Conservation (phyloP, 2,797 vertebrate species). For the Micropoecilia bifurca region DNA sequence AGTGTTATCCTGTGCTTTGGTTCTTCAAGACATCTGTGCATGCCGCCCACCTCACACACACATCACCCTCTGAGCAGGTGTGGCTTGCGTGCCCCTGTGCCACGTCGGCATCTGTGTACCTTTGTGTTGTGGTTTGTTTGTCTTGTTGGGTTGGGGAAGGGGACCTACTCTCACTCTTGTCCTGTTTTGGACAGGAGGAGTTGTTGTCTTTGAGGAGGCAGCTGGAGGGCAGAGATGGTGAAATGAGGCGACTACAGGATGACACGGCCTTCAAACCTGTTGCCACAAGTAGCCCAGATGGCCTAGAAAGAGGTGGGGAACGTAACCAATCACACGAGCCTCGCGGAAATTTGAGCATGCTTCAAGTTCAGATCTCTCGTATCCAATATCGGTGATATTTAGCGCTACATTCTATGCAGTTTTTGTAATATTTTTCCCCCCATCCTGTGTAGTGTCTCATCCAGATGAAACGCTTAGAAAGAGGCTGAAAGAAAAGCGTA, state of each 20-base stretch:
- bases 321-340: conserved; percentile 8
- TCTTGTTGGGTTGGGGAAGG: conserved; percentile 30
- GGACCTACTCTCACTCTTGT: conserved; percentile 51
- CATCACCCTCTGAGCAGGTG: conserved; percentile 52
- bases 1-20: conserved; percentile 8
- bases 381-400: neutral
- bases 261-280: conserved; percentile 82
- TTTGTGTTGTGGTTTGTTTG: conserved; percentile 72
- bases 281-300: conserved; percentile 79
- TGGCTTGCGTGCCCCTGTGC: conserved; percentile 39
- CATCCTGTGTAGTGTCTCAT: conserved; percentile 82
- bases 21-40: conserved; percentile 22
- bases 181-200: conserved; percentile 86
- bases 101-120: conserved; percentile 57
- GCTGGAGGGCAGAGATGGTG: conserved; percentile 89
- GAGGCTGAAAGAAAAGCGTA: conserved; percentile 99
- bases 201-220: conserved; percentile 87
- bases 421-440: conserved; percentile 63
- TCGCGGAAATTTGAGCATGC: conserved; percentile 12
- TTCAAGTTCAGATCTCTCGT: conserved; percentile 24
- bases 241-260: conserved; percentile 89
- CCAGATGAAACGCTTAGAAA: conserved; percentile 97
- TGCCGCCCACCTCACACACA: conserved; percentile 31
- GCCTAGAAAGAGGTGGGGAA: conserved; percentile 87
- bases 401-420: conserved; percentile 16